Evolutionary conservation across 2,113 vertebrate genomes (phyloP), one percentile per base, ranked within the genome.

Genomic region (Merops nubicus): DNA sequence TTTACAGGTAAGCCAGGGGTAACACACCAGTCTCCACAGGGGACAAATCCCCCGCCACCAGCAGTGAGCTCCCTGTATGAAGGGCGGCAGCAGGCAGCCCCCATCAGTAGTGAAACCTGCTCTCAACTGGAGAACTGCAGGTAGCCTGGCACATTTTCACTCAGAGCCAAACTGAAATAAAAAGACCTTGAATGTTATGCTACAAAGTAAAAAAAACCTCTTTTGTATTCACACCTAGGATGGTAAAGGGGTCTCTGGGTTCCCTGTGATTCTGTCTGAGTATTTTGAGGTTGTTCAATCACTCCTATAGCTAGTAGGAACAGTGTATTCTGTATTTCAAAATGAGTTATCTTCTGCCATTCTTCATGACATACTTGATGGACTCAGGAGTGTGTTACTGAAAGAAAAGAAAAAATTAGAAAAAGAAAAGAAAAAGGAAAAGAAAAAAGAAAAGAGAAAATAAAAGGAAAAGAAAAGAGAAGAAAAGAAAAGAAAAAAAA

Each of bases 21-120:
- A 28, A 43, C 16, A 26, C 17, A 28, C 38, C 48, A 63, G 43
- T 47, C 42, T 43, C 29, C 43, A 15, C 17, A 13, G 68, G 50
- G 6, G 7, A 3, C 1, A 2, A 33, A 25, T 38, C 8, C 38
- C 31, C 50, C 0, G 0, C n/a, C 3, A 14, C 33, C 50, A 36
- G 69, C 51, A 36, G 29, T 0, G 5, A 75, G 11, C 19, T 70
- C 33, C 63, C 16, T 40, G 8, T 28, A 10, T 9, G 38, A 15
- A 45, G 62, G 1, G 43, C 19, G 47, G 11, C 14, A 74, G 15
- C n/a, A 74, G 45, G 38, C 51, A 88, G 33, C 36, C 15, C 50
- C 21, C 59, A 59, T 6, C 9, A 2, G 43, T 48, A 73, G 64
- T 65, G 56, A 33, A 75, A 64, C 54, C 48, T 48, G 33, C 12